These are phyloP conservation scores for Pediacus dermestoides DNA, from an alignment of 2,888 invertebrate species.

Conservation along the genomic window DNA sequence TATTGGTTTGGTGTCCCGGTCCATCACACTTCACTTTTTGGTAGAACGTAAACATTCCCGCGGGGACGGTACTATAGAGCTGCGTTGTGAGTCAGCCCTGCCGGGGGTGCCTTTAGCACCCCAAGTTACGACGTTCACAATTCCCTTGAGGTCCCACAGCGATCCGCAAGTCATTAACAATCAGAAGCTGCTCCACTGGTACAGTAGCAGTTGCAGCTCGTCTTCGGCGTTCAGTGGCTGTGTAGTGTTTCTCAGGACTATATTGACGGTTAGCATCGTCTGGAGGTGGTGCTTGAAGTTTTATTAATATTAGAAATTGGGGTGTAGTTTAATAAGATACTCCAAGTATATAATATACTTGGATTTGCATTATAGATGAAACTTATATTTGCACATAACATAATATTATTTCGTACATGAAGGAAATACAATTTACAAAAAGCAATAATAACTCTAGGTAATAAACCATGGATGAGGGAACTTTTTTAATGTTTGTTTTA, in stretches of 20 bases:
- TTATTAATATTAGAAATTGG: no score
- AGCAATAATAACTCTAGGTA: no score
- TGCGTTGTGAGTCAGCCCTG: constrained; percentile 41
- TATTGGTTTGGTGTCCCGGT: constrained; percentile 35
- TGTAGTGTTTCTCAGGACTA: constrained; percentile 4
- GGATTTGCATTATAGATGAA: no score
- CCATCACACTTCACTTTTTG: constrained; percentile 34
- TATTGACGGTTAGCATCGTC: constrained; percentile 8
- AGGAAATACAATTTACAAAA: no score
- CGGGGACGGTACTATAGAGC: constrained; percentile 36
- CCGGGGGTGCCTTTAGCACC: constrained; percentile 41
- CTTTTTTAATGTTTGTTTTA: no score
- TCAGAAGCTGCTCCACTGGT: constrained; percentile 37
- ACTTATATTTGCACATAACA: no score
- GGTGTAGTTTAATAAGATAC: no score
- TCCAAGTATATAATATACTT: no score
- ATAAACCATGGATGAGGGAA: no score
- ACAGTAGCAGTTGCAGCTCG: constrained; percentile 16
- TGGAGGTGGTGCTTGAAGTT: constrained; percentile 9
- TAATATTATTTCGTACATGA: no score
- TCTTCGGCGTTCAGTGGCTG: constrained; percentile 7
- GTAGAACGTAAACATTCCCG: constrained; percentile 38
- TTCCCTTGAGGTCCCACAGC: constrained; percentile 27
- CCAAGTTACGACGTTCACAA: constrained; percentile 31
- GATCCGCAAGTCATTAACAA: constrained; percentile 35